Evolutionary conservation across 2,797 vertebrate species (phyloP).

Genomic region (Furcifer pardalis): DNA sequence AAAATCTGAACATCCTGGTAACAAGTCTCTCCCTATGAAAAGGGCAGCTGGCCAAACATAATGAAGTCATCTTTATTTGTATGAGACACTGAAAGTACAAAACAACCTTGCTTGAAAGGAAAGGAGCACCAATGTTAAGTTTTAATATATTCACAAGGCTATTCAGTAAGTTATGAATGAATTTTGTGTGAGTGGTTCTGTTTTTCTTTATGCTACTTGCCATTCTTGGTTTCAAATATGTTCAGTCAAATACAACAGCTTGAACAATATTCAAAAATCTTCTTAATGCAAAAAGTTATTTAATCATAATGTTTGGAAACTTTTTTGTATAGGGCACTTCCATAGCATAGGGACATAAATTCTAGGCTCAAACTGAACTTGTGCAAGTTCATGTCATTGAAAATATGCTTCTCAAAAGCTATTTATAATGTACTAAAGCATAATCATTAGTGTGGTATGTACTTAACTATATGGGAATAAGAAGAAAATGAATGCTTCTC

Average conservation of each 20-base stretch:
- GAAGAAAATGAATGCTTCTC: background rate
- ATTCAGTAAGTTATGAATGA: background rate
- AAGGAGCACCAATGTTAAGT: background rate
- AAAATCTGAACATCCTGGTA: background rate
- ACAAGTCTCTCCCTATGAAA: background rate
- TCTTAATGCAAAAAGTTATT: background rate
- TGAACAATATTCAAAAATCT: conserved; percentile 4
- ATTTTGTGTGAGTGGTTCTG: background rate
- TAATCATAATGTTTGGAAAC: background rate
- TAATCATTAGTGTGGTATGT: background rate
- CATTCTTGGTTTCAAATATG: background rate
- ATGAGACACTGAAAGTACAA: background rate
- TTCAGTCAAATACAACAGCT: background rate
- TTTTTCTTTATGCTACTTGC: conserved; percentile 3
- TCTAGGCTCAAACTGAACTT: background rate
- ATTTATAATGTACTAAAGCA: conserved; percentile 22
- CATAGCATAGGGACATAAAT: background rate
- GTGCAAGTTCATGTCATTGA: background rate
- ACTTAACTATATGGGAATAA: background rate
- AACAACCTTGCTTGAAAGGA: background rate
- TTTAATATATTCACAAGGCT: background rate
- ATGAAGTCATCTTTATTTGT: background rate
- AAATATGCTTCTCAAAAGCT: conserved; percentile 4
- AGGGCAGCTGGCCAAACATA: background rate
- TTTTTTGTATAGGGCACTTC: background rate